These are phyloP conservation scores for Pinna nobilis DNA, from an alignment of 1,140 invertebrate species.

Conservation along the genomic window DNA sequence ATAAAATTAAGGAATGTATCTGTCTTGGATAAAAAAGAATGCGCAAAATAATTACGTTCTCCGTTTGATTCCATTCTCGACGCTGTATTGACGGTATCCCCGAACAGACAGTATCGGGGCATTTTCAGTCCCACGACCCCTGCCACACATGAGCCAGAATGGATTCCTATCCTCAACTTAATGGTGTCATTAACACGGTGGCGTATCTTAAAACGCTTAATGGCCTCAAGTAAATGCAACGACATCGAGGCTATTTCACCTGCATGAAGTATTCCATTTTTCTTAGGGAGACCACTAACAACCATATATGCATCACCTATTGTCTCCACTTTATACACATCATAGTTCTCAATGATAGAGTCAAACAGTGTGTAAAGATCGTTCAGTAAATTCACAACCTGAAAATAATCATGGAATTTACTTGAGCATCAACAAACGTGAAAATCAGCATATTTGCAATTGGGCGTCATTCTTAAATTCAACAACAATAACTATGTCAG, in stretches of 20 bases:
- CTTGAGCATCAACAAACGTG: too few relatives aligned
- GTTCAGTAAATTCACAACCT: constrained; percentile 77
- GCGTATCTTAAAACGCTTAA: constrained; percentile 89
- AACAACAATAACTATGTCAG: too few relatives aligned
- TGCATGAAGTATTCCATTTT: constrained; percentile 84
- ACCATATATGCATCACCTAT: constrained; percentile 73
- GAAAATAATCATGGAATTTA: too few relatives aligned
- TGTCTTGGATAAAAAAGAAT: not conserved
- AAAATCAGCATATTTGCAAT: too few relatives aligned
- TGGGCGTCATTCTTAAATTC: too few relatives aligned
- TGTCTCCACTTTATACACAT: constrained; percentile 73
- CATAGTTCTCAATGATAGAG: constrained; percentile 69
- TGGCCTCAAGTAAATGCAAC: constrained; percentile 87
- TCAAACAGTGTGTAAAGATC: constrained; percentile 72
- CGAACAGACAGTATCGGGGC: constrained; percentile 73
- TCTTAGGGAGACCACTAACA: constrained; percentile 71
- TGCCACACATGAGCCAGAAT: constrained; percentile 79
- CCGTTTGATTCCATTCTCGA: constrained; percentile 72
- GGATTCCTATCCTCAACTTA: constrained; percentile 93
- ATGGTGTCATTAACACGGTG: constrained; percentile 89
- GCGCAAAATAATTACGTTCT: constrained; percentile 48
- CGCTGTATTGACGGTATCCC: constrained; percentile 73
- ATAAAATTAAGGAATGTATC: too few relatives aligned
- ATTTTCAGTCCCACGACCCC: constrained; percentile 80
- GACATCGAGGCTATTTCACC: constrained; percentile 91